Conservation (phyloP, 92 coral and sea anemone species). For the Phenganax marumi region DNA sequence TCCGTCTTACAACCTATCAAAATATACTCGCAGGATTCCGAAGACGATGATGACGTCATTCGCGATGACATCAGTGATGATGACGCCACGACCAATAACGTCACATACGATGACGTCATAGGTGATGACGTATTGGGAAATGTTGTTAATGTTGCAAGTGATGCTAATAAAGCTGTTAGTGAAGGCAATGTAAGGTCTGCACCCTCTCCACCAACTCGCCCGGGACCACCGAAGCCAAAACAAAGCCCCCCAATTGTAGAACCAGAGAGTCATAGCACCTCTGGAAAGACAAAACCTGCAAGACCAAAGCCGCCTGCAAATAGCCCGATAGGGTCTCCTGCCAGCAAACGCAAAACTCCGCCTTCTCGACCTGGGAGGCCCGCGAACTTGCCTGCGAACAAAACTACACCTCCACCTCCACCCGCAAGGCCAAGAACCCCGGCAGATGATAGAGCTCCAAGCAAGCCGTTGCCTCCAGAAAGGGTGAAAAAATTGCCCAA, state of each 20-base stretch:
- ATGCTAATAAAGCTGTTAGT: conserved; percentile 54
- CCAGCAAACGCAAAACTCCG: conserved; percentile 28
- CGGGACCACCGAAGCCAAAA: background rate
- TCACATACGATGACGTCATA: conserved; percentile 46
- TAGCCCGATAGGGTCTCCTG: conserved; percentile 28
- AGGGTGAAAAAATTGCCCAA: background rate
- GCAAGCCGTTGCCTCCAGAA: background rate
- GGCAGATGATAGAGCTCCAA: background rate
- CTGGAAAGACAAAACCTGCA: conserved; percentile 62
- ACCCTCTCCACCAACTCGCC: conserved; percentile 26
- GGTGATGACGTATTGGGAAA: conserved; percentile 24
- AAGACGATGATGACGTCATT: conserved; percentile 56
- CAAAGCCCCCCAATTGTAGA: background rate
- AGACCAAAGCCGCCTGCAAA: conserved; percentile 60
- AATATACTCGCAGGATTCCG: conserved; percentile 68
- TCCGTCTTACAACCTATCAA: conserved; percentile 91
- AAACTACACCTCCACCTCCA: conserved; percentile 47
- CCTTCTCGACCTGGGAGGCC: conserved; percentile 40
- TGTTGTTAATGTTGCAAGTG: conserved; percentile 56
- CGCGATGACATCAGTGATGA: conserved; percentile 63
- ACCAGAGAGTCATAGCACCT: conserved; percentile 66
- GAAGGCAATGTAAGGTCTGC: conserved; percentile 53
- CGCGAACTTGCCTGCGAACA: conserved; percentile 20
- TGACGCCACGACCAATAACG: background rate
- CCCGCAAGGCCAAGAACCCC: background rate